Base-by-base conservation (phyloP, 2,888 invertebrate species). In the Xanthia togata region DNA sequence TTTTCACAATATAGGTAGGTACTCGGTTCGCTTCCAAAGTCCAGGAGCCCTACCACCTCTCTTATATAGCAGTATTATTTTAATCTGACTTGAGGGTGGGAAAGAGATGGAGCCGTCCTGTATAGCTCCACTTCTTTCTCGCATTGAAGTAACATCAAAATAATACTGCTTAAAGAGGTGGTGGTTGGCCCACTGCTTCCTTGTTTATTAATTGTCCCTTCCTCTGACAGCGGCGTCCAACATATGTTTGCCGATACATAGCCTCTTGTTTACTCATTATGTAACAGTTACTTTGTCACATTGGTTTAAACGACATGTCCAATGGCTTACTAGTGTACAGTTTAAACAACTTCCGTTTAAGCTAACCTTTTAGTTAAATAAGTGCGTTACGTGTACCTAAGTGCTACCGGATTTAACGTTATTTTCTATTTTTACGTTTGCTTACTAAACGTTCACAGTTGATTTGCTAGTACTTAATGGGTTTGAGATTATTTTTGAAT, bases 291-390 rank as follows among this genome's bases (percentile, higher is more conserved):
- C 57, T 63, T 67, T 20, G 79, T 73, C 55, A 55, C 67, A 67
- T 57, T 38, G 35, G 63, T 72, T 73, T 38, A 73, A 60, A 55
- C 3, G 53, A 53, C 57, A 62, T 59, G 78, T 68, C 17, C 35
- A 71, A n/a, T 53, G 38, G 63, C 69, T 64, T 65, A 70, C 69
- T 47, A 14, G 31, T 81, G n/a, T 73, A 17, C 50, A 50, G 60
- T 65, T 70, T 41, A 69, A 84, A 71, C 57, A 80, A 31, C 64
- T 69, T 71, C 85, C 62, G 53, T 73, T 64, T n/a, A 62, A 80
- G 72, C 71, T 72, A 81, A 82, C 72, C 72, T 84, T 82, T 82
- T 84, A 80, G 76, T 82, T 84, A 82, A 82, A 84, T 35, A 81
- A 59, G 47, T 23, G 67, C 20, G 76, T 85, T 71, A 78, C 78